phyloP scores from a whole-genome alignment of 2,113 vertebrate species.

The Chaetodon trifascialis region DNA sequence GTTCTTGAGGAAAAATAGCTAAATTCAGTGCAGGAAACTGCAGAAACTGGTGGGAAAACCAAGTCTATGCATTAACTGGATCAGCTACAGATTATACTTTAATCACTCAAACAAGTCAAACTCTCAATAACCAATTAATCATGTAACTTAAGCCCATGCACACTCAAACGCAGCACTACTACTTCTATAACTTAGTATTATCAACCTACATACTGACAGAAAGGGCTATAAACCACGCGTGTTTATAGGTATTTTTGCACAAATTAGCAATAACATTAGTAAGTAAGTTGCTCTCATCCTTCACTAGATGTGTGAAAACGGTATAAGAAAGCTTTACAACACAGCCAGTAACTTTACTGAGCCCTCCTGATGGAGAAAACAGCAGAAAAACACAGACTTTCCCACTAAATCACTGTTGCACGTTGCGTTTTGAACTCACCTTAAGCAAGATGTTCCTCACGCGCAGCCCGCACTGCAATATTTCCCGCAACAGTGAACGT shows the following conservation, averaged over 20 bases:
- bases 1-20: conserved; percentile 15
- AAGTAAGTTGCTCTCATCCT: background rate
- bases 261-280: background rate
- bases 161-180: background rate
- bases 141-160: background rate
- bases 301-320: too few species aligned
- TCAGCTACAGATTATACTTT: conserved; percentile 23
- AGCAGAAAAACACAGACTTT: background rate
- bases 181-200: background rate
- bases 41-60: conserved; percentile 18
- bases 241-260: background rate
- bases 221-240: background rate
- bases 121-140: conserved; percentile 40
- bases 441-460: conserved; percentile 43
- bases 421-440: conserved; percentile 58
- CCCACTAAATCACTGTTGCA: conserved; percentile 20
- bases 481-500: conserved; percentile 21
- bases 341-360: background rate
- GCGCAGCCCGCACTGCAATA: background rate
- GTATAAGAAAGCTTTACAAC: background rate
- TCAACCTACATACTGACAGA: background rate
- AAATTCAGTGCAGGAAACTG: conserved; percentile 5
- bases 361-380: background rate
- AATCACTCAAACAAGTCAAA: conserved; percentile 43
- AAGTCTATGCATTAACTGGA: conserved; percentile 26